Base-by-base conservation (phyloP, 2,113 vertebrate species). In the Sceloporus undulatus region DNA sequence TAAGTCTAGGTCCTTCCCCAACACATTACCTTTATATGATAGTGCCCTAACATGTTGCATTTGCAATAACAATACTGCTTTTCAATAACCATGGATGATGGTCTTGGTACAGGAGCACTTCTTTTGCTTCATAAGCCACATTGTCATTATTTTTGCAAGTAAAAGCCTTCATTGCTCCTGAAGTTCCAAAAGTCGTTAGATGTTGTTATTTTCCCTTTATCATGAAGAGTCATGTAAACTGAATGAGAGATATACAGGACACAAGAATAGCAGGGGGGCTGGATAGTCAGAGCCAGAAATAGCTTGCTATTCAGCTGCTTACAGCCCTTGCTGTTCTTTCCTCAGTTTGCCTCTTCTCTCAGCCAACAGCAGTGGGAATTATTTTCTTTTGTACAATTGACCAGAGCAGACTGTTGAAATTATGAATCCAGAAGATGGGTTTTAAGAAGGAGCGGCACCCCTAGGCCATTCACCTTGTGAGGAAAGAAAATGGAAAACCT, bases 301-400 rank as follows among this genome's bases (percentile, higher is more conserved):
- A 74, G 1, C 2, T n/a, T 62, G 0, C 73, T 84, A 21, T 13
- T 7, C 78, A 34, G 13, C 1, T 29, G 40, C 59, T 62, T 78
- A 66, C 9, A 7, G 40, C 62, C 42, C 4, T 21, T 89, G 38
- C 25, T 34, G 5, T 66, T 0, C 6, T 82, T 82, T 87, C 8
- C 56, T 74, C 16, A n/a, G 1, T 89, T 87, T 34, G 79, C 56
- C 27, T 78, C 70, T 34, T 89, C 79, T 87, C 90, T 16, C 25
- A 85, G 1, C 56, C 29, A 76, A 84, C 56, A 77, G 0, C n/a
- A 85, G 40, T 79, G 56, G 34, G 88, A 93, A 86, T 40, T 76
- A 75, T 68, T 89, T 59, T 75, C 85, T 87, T 87, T 82, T 87
- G 86, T 74, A 65, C 29, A 79, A 74, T 5, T 68, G 21, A 27